Evolutionary conservation across 2,888 invertebrate genomes (phyloP).

Genomic region (Allacma fusca): DNA sequence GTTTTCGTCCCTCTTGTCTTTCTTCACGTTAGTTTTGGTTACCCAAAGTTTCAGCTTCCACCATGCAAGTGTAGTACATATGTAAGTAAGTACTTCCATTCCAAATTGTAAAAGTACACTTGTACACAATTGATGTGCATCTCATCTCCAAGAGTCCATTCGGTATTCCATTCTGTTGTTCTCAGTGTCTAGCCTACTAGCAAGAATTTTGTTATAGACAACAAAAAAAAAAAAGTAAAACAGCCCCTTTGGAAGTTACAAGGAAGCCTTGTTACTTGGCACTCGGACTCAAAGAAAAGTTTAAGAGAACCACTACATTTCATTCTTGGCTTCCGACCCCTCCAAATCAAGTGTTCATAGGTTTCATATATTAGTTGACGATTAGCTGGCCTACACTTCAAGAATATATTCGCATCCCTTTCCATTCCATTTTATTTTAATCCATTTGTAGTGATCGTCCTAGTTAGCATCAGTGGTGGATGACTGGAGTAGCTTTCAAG

Average conservation of each 20-base stretch:
- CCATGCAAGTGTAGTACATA: not conserved
- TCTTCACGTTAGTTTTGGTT: slow-evolving; percentile 17
- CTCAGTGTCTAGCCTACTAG: not conserved
- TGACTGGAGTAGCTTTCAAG: not conserved
- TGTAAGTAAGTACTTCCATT: not conserved
- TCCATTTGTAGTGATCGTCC: slow-evolving; percentile 6
- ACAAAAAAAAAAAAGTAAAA: slow-evolving; percentile 24
- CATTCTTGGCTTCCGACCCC: slow-evolving; percentile 34
- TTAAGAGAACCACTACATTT: slow-evolving; percentile 24
- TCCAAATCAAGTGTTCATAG: slow-evolving; percentile 25
- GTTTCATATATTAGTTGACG: slow-evolving; percentile 25
- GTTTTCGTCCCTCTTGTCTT: slow-evolving; percentile 21
- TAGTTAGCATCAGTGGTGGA: not conserved
- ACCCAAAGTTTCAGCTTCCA: slow-evolving; percentile 20
- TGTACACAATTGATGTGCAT: slow-evolving; percentile 30
- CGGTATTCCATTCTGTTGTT: slow-evolving; percentile 8
- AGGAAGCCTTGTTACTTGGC: slow-evolving; percentile 25
- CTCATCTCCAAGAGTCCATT: slow-evolving; percentile 11
- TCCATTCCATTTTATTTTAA: slow-evolving; percentile 4
- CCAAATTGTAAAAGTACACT: slow-evolving; percentile 1
- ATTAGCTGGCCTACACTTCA: slow-evolving; percentile 17
- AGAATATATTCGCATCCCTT: slow-evolving; percentile 5
- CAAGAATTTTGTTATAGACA: slow-evolving; percentile 17
- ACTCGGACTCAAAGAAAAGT: slow-evolving; percentile 17
- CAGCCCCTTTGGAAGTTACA: slow-evolving; percentile 30